These are phyloP conservation scores for Bubalus kerabau DNA, from an alignment of 2,113 vertebrate species.

Conservation along the genomic window DNA sequence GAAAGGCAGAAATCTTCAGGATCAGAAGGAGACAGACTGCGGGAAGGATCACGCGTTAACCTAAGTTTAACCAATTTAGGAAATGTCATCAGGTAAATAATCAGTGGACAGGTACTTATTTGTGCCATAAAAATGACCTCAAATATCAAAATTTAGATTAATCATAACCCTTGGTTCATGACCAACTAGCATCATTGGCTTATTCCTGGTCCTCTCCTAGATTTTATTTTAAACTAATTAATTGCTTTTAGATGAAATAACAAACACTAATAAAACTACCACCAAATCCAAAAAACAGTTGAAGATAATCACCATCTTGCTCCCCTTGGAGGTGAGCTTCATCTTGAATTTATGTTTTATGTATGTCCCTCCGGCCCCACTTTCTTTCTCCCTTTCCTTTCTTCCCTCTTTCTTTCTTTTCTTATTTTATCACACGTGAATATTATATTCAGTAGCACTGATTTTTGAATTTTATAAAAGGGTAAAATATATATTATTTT, in stretches of 20 bases:
- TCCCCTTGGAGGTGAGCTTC: background rate
- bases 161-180: background rate
- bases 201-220: background rate
- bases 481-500: background rate
- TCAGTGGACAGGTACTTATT: background rate
- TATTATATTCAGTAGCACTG: background rate
- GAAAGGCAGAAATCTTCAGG: conserved; percentile 88
- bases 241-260: background rate
- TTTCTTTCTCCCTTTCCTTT: background rate
- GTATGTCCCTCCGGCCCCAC: background rate
- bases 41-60: conserved; percentile 89
- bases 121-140: background rate
- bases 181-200: background rate
- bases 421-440: background rate
- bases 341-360: background rate
- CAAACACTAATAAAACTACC: background rate
- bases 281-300: background rate
- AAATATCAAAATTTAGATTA: background rate
- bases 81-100: conserved; percentile 88
- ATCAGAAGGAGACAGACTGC: conserved; percentile 88
- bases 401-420: background rate
- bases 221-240: background rate
- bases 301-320: background rate
- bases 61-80: conserved; percentile 90
- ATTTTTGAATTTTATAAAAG: background rate